Base-by-base conservation (phyloP, 1,140 invertebrate species). In the Drosophila azteca region DNA sequence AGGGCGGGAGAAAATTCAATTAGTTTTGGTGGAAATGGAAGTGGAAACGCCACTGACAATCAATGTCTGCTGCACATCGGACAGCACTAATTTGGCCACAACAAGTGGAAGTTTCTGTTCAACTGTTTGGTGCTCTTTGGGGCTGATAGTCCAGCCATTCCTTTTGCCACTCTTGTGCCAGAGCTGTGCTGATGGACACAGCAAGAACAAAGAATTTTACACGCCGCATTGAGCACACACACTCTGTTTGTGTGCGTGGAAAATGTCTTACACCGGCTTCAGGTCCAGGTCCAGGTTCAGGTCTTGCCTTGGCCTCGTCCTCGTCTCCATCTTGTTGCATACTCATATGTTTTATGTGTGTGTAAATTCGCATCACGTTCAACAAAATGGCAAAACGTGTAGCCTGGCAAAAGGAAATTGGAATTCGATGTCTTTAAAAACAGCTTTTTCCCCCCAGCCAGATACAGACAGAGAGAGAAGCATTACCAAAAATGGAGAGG, bases 391-490 rank as follows among this genome's bases (percentile, higher is more conserved):
- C 67, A 73, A 73, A 77, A 88, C 83, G 79, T 88, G 67, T 76
- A 83, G 63, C 71, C 70, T 44, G 71, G 76, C 66, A 65, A 69
- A 69, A 73, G 76, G 76, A 87, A 88, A 83, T 87, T 72, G 76
- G 79, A 88, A 87, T 79, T 68, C 67, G 67, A 87, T 87, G 83
- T 87, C 83, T 88, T 87, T 88, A 87, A 87, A 87, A 87, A 88
- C 58, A 77, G 83, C 71, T 88, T 87, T 88, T 54, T 65, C 57
- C 50, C 15, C 45, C 46, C 39, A 29, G 44, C 45, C 31, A 43
- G 7, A 6, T 29, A 6, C n/a, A 13, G n/a, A 53, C 45, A 59
- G 43, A 53, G 45, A 59, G 43, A 51, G 48, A n/a, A 17, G 22
- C 39, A 41, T 44, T 59, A 24, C 53, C 62, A 49, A 49, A 54